Evolutionary conservation across 2,888 invertebrate genomes (phyloP).

Genomic region (Amphipyra berbera): DNA sequence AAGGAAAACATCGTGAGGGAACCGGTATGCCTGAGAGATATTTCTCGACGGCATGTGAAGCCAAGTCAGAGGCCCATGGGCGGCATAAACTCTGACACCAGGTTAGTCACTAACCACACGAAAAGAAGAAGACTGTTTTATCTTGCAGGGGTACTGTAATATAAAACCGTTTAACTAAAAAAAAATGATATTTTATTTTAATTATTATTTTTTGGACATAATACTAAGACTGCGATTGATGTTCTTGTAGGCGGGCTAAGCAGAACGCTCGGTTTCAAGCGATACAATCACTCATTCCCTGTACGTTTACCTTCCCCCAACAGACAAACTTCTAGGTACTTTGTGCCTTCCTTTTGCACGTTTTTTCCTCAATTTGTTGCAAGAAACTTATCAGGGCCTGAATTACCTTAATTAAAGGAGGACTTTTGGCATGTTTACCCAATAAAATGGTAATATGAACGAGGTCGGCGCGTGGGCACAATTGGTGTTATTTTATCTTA

Average conservation of each 20-base stretch:
- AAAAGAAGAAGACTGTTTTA: too few species aligned
- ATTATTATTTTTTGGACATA: too few species aligned
- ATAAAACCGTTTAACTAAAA: too few species aligned
- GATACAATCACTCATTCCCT: not conserved
- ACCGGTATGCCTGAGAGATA: too few species aligned
- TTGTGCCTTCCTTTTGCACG: slow-evolving; percentile 22
- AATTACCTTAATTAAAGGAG: slow-evolving; percentile 57
- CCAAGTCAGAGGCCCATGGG: too few species aligned
- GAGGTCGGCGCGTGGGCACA: slow-evolving; percentile 34
- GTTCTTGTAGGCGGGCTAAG: not conserved
- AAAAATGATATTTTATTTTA: too few species aligned
- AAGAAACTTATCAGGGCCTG: slow-evolving; percentile 48
- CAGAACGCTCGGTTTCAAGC: not conserved
- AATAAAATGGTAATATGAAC: slow-evolving; percentile 53
- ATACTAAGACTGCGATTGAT: too few species aligned
- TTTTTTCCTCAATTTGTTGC: slow-evolving; percentile 55
- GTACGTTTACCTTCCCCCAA: slow-evolving; percentile 5
- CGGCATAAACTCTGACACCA: too few species aligned
- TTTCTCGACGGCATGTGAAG: too few species aligned
- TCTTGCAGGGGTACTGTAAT: too few species aligned
- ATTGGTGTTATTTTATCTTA: slow-evolving; percentile 48
- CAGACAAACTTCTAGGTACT: slow-evolving; percentile 8
- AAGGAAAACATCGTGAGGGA: too few species aligned
- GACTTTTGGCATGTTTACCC: slow-evolving; percentile 47
- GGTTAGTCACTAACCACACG: too few species aligned